Base-by-base conservation (phyloP, 2,113 vertebrate species). In the Apaloderma vittatum region DNA sequence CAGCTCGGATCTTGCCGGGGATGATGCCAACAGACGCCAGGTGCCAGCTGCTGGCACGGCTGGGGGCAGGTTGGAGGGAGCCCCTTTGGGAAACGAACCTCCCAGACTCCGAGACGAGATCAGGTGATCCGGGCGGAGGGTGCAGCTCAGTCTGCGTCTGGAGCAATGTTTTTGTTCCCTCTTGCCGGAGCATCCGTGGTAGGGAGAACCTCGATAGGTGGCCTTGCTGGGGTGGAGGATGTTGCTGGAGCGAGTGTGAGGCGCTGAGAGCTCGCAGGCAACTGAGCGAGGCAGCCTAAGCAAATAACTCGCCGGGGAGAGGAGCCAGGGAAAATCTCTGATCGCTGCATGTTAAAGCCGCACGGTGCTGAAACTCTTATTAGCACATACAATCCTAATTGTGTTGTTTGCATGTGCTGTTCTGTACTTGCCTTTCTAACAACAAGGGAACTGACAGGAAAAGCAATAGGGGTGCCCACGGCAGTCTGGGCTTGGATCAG, bases 251-350 rank as follows among this genome's bases (percentile, higher is more conserved):
- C 0, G 12, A 66, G 62, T 0, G 29, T 3, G 19, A 77, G 84
- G 87, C 45, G 84, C 87, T 54, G 75, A 93, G 79, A 78, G 90
- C 62, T 96, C 74, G 51, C 55, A 57, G 82, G 80, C 67, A 75
- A 15, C 71, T 6, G 58, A 65, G 58, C 30, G 5, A 55, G 74
- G 67, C 48, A 86, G 67, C 54, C 55, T 29, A 32, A 94, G 78
- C 94, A 65, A 95, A 86, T 51, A 75, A 8, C 66, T 71, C 59
- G 4, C 3, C 2, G 57, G n/a, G 58, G 57, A 88, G 61, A 77
- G 85, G 88, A 94, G 93, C 93, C 95, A 90, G 94, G 91, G 90
- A 86, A 70, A 63, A 79, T 68, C 94, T 91, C 96, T 95, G 96
- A 54, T 87, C 49, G 9, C 75, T 94, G 93, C 85, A 55, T 59